A percentile compares a stretch with the other conserved stretches of the same genome.
Conservation (phyloP, 2,888 invertebrate species). For the Sinotaia quadrata region DNA sequence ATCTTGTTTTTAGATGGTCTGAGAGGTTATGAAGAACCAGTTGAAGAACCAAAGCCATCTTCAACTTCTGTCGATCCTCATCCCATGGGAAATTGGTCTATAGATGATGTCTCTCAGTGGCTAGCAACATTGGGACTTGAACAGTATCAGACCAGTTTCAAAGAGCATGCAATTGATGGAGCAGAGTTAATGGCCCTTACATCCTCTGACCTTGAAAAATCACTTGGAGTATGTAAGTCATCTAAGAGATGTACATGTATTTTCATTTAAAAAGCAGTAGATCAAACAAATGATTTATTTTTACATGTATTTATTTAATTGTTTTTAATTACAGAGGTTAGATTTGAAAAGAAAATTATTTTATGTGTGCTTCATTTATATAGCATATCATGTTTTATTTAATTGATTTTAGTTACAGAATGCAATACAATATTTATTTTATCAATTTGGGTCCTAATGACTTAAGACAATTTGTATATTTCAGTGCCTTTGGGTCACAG, state of each 20-base stretch:
- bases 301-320: too few relatives aligned
- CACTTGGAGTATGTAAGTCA: constrained; percentile 70
- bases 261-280: too few relatives aligned
- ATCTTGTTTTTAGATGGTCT: constrained; percentile 32
- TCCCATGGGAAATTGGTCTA: constrained; percentile 74
- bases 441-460: too few relatives aligned
- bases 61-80: not conserved
- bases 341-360: too few relatives aligned
- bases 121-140: constrained; percentile 75
- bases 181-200: constrained; percentile 76
- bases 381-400: too few relatives aligned
- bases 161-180: constrained; percentile 76
- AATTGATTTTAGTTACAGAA: too few relatives aligned
- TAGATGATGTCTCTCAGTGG: constrained; percentile 78
- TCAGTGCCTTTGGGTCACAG: constrained; percentile 71
- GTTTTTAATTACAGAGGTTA: too few relatives aligned
- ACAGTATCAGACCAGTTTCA: constrained; percentile 73
- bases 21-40: constrained; percentile 40
- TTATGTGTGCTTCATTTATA: too few relatives aligned
- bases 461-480: constrained; percentile 30
- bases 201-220: constrained; percentile 67
- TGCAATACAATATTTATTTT: too few relatives aligned
- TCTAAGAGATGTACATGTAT: too few relatives aligned
- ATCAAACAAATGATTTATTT: too few relatives aligned
- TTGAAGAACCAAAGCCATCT: constrained; percentile 1